These are phyloP conservation scores for Sinocyclocheilus grahami DNA, from an alignment of 2,113 vertebrate genomes.

Conservation along the genomic window DNA sequence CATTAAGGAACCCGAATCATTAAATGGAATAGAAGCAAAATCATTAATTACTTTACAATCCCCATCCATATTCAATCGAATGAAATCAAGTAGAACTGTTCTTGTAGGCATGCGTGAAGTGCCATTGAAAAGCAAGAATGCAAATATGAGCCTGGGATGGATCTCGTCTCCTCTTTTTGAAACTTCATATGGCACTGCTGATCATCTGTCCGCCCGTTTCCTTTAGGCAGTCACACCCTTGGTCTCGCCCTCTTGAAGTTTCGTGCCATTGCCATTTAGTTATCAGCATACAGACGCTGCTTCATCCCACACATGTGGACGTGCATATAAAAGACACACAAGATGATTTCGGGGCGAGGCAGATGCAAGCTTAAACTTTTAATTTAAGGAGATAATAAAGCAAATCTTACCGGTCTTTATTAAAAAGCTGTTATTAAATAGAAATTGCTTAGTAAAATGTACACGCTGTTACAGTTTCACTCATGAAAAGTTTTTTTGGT, in stretches of 20 bases:
- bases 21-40: not conserved
- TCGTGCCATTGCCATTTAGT: not conserved
- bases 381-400: not conserved
- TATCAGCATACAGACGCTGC: constrained; percentile 7
- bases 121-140: not conserved
- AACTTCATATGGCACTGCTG: not conserved
- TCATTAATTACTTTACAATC: not conserved
- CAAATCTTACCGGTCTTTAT: not conserved
- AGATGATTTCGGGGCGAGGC: constrained; percentile 11
- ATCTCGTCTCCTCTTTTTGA: not conserved
- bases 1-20: not conserved
- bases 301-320: constrained; percentile 11
- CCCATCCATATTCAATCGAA: not conserved
- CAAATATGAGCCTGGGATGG: not conserved
- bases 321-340: not conserved
- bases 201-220: not conserved
- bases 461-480: not conserved
- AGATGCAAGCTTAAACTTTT: constrained; percentile 5
- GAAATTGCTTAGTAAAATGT: not conserved
- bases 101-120: not conserved
- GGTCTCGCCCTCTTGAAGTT: constrained; percentile 4
- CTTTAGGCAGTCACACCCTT: constrained; percentile 3
- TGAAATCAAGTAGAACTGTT: not conserved
- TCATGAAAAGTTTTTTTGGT: not conserved
- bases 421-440: not conserved